Base-by-base conservation (phyloP, 2,888 invertebrate genomes). In the Tetanocera ferruginea region DNA sequence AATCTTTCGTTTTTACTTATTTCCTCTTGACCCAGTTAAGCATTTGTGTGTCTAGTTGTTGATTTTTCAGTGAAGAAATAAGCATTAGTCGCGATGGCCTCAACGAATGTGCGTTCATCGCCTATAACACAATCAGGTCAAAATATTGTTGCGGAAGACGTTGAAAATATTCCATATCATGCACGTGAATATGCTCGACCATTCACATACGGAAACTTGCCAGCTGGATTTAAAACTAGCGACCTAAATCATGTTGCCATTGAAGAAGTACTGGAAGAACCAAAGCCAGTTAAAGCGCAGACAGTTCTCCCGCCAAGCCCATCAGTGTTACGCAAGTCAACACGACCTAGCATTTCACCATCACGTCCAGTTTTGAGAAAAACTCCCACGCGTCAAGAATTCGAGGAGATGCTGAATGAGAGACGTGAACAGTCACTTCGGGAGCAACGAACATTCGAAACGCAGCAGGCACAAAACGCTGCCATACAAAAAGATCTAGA, bases 101-200 rank as follows among this genome's bases (percentile, higher is more conserved):
- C 73, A 17, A 31, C 49, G 11, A 62, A 60, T 17, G 19, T 43
- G 2, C 5, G 43, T 14, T 25, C 72, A 17, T 1, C 34, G 17
- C 28, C 0, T 28, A 60, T 25, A 25, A 17, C 31, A 31, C 64
- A 23, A 25, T 62, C 62, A 31, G 19, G 52, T 11, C 67, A 74
- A 25, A 60, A 57, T 25, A 64, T 52, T 76, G 78, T 69, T 14
- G 82, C 79, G 5, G 85, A 86, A 5, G 83, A 83, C 23, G 37
- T 78, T 14, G 86, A 87, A 51, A 83, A 82, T 80, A 95, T 96
- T 88, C 97, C 97, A 81, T 97, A 97, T 90, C 97, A 97, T 94
- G 96, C 96, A 83, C 92, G 96, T 83, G 94, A 95, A 82, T 94
- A 96, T 90, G 95, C 95, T 83, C 93, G 95, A 82, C 97, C 97